phyloP scores from a whole-genome alignment of 2,113 vertebrate genomes.

The Sylvietta virens region DNA sequence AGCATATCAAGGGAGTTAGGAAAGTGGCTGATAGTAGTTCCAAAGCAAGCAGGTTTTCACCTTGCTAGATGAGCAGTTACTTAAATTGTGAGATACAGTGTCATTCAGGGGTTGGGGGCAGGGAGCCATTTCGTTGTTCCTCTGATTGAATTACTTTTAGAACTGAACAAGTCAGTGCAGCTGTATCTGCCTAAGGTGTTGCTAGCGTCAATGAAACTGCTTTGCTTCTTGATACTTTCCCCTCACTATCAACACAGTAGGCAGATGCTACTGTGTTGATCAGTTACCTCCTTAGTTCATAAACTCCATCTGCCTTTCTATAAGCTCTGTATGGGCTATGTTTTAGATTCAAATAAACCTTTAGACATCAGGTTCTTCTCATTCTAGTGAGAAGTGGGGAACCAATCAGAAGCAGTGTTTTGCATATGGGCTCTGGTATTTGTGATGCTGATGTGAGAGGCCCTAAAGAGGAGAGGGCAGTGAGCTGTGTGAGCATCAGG shows the following conservation, averaged over 20 bases:
- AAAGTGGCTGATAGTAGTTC: not conserved
- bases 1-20: not conserved
- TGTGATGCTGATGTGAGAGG: not conserved
- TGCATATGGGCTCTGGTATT: not conserved
- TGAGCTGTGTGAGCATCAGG: not conserved
- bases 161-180: not conserved
- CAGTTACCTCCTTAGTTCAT: not conserved
- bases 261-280: not conserved
- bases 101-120: rapidly evolving
- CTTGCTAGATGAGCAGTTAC: not conserved
- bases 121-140: not conserved
- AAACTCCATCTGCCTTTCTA: not conserved
- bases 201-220: not conserved
- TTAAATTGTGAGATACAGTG: not conserved
- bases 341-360: not conserved
- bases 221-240: not conserved
- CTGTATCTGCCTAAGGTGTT: not conserved
- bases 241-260: not conserved
- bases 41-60: not conserved
- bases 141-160: not conserved
- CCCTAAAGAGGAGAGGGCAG: not conserved
- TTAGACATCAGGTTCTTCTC: not conserved
- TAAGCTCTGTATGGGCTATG: not conserved
- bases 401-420: not conserved
- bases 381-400: not conserved